phyloP scores from a whole-genome alignment of 2,888 invertebrate genomes.

The Macrophya alboannulata region DNA sequence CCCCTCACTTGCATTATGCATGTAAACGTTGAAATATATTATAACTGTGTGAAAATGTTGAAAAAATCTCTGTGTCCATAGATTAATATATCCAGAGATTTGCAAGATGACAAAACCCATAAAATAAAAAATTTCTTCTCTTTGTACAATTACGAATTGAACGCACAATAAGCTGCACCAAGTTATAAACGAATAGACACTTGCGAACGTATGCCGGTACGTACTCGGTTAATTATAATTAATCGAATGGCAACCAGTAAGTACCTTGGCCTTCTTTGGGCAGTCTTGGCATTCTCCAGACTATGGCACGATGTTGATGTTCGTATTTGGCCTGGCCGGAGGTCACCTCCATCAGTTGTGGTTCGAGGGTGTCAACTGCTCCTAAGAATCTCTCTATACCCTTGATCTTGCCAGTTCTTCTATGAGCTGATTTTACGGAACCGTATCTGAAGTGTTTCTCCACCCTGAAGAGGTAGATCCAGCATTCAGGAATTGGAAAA shows the following conservation, averaged over 20 bases:
- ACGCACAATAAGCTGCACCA: slow-evolving; percentile 9
- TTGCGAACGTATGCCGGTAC: background rate
- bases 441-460: slow-evolving; percentile 94
- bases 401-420: slow-evolving; percentile 94
- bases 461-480: slow-evolving; percentile 99
- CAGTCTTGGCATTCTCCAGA: slow-evolving; percentile 98
- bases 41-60: background rate
- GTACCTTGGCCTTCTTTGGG: slow-evolving; percentile 99
- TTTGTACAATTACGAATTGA: background rate
- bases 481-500: slow-evolving; percentile 99
- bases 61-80: background rate
- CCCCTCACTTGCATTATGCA: background rate
- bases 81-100: background rate
- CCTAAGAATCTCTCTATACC: slow-evolving; percentile 96
- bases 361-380: slow-evolving; percentile 94
- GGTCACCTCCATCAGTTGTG: slow-evolving; percentile 96
- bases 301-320: slow-evolving; percentile 97
- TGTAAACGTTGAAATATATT: background rate
- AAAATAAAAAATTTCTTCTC: background rate
- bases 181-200: slow-evolving; percentile 4
- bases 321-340: slow-evolving; percentile 99
- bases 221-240: slow-evolving; percentile 33
- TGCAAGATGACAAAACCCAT: background rate
- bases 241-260: slow-evolving; percentile 74
- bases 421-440: slow-evolving; percentile 78